Evolutionary conservation across 2,113 vertebrate genomes (phyloP).

Genomic region (Chloroceryle aenea): DNA sequence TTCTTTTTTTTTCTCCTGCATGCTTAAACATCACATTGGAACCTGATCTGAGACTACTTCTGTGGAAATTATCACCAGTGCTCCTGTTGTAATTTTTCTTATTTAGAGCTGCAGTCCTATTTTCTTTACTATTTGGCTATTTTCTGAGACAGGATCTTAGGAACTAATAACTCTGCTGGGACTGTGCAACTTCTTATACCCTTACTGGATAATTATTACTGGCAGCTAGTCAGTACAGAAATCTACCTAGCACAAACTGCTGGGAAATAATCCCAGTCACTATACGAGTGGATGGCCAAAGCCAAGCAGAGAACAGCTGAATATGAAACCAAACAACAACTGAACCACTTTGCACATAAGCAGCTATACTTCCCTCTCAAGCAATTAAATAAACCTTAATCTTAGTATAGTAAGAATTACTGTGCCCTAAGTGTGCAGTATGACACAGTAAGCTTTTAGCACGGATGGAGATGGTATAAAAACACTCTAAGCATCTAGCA

Average conservation of each 20-base stretch:
- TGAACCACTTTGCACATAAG: not conserved
- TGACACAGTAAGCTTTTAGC: not conserved
- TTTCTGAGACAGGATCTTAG: not conserved
- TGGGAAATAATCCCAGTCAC: not conserved
- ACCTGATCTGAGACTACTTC: not conserved
- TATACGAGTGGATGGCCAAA: not conserved
- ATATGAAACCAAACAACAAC: not conserved
- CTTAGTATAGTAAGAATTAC: not conserved
- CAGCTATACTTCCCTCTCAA: not conserved
- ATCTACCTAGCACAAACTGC: not conserved
- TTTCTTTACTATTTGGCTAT: not conserved
- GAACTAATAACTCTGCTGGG: not conserved
- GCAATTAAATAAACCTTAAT: not conserved
- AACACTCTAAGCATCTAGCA: not conserved
- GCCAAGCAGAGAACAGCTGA: not conserved
- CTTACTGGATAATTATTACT: not conserved
- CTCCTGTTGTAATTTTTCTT: not conserved
- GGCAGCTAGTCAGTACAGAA: conserved; percentile 17
- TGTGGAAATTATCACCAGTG: not conserved
- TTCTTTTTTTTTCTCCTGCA: not conserved
- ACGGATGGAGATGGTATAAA: not conserved
- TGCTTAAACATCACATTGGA: not conserved
- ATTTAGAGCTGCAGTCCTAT: not conserved
- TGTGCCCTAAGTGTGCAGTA: not conserved
- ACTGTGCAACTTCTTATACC: not conserved